Percentiles rank a stretch among this genome's conserved stretches.
Conservation (phyloP, 2,888 invertebrate genomes). For the Lacanobia oleracea region DNA sequence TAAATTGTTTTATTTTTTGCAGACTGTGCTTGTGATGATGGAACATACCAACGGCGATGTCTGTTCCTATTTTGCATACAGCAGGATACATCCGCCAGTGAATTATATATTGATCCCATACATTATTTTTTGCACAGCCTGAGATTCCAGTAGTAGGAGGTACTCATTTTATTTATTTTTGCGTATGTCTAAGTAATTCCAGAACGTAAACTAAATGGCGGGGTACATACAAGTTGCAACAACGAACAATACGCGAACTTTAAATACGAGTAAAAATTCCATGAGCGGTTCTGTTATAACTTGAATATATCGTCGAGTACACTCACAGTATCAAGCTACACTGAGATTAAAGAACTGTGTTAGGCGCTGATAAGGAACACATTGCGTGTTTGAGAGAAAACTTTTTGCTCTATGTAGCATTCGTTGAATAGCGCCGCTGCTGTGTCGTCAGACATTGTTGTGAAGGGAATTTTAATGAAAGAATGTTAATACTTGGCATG, state of each 20-base stretch:
- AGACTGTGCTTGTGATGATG: background rate
- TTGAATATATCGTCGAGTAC: constrained; percentile 7
- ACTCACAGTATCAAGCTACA: constrained; percentile 32
- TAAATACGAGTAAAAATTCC: background rate
- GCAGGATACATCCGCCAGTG: background rate
- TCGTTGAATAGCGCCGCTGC: background rate
- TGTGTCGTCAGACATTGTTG: constrained; percentile 1
- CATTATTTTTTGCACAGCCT: background rate
- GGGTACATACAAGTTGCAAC: background rate
- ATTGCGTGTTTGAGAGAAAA: constrained; percentile 17
- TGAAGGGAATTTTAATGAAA: background rate
- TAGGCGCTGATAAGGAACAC: constrained; percentile 47
- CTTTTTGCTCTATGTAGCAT: constrained; percentile 16
- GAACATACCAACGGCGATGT: background rate
- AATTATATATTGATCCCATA: background rate
- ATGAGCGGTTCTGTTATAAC: background rate
- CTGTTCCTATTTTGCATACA: background rate
- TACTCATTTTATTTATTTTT: background rate
- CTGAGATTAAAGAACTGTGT: constrained; percentile 45
- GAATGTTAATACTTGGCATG: background rate
- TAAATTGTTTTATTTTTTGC: background rate
- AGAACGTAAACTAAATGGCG: background rate
- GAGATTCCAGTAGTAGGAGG: background rate
- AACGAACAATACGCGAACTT: background rate
- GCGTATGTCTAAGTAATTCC: too few relatives aligned